Evolutionary conservation across 2,888 invertebrate species (phyloP), one percentile per base, ranked within the genome.

Genomic region (Bellardia bayeri): DNA sequence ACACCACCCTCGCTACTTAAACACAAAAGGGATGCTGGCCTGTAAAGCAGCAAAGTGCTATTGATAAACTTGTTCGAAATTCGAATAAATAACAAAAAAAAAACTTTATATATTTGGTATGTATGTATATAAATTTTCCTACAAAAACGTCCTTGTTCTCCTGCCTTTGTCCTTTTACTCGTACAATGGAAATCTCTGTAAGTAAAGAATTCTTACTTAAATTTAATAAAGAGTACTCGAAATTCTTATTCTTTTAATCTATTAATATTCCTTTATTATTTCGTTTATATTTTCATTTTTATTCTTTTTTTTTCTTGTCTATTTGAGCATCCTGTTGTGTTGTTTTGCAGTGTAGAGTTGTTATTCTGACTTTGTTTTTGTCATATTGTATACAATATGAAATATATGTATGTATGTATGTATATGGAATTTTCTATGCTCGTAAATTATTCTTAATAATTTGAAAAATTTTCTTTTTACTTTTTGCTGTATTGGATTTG

Each of bases 351-450:
- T 64, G n/a, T 8, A 42, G 5, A 49, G 54, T 72, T 82, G 61
- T 69, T 82, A 61, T 71, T 54, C 83, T 83, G 69, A 74, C 74
- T 82, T 78, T 85, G 80, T 81, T 75, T 56, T 68, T 85, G 85
- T 85, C 85, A 80, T 68, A 51, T 74, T 66, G 40, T 68, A 68
- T 45, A 80, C 61, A 72, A 80, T 69, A 80, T 75, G 75, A 80
- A 80, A 75, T 78, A 80, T 72, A 42, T n/a, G 11, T 58, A 58
- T 23, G 7, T 58, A 51, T 13, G 16, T 54, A 54, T 30, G 30
- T n/a, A 2, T n/a, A 23, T 51, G n/a, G 13, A 37, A 61, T 61
- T 68, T 69, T 42, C 14, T 76, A 56, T 33, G 9, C 56, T 72
- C 72, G 64, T 83, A 83, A 83, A 83, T 78, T 71, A 76, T 76